Conservation (phyloP, 2,888 invertebrate species). For the Chrysolina americana region DNA sequence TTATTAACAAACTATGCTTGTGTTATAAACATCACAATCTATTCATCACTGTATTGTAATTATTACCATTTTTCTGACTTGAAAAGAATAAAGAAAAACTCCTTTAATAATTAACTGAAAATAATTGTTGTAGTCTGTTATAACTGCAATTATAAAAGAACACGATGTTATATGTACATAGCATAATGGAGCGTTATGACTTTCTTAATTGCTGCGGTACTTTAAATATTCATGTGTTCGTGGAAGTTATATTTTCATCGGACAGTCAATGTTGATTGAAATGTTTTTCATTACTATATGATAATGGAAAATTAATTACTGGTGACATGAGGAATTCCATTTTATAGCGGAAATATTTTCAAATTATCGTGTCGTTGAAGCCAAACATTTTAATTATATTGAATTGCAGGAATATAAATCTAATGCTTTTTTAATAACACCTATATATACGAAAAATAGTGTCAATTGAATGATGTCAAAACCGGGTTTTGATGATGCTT, state of each 20-base stretch:
- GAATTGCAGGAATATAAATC: neutral
- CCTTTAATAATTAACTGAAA: conserved; percentile 31
- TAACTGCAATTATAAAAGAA: conserved; percentile 36
- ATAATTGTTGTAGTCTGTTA: conserved; percentile 32
- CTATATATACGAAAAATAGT: neutral
- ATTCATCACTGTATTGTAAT: neutral
- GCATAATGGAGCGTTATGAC: conserved; percentile 25
- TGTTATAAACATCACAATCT: neutral
- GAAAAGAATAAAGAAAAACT: neutral
- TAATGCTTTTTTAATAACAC: conserved; percentile 7
- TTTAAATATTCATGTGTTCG: conserved; percentile 28
- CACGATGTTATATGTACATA: conserved; percentile 6
- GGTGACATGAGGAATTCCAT: neutral
- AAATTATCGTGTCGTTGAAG: neutral
- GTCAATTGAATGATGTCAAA: neutral
- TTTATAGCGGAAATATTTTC: conserved; percentile 15
- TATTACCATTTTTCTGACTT: neutral
- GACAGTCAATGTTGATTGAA: conserved; percentile 12
- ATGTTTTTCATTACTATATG: conserved; percentile 4
- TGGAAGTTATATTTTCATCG: conserved; percentile 20
- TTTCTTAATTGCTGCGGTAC: conserved; percentile 14
- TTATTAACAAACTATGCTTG: neutral
- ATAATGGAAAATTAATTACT: conserved; percentile 17
- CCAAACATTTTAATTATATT: neutral
- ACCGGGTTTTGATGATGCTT: neutral